Evolutionary conservation across 2,113 vertebrate species (phyloP).

Genomic region (Empidonax alnorum): DNA sequence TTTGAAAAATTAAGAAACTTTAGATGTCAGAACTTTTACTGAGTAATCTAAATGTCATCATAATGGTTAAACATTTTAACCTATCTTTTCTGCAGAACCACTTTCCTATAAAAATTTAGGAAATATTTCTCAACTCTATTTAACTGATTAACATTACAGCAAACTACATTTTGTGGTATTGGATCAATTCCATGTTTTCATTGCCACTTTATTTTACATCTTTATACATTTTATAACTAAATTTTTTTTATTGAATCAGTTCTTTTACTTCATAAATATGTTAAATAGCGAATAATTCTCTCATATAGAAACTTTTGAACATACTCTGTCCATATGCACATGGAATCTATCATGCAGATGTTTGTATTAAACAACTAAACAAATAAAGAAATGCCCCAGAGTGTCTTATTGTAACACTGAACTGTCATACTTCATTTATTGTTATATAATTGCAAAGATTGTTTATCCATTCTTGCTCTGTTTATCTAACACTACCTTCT

Average conservation of each 20-base stretch:
- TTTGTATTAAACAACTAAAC: conserved; percentile 29
- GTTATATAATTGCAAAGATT: conserved; percentile 52
- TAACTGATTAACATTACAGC: not conserved
- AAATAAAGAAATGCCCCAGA: conserved; percentile 53
- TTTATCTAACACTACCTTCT: conserved; percentile 45
- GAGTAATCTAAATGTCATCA: not conserved
- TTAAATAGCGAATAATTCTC: conserved; percentile 23
- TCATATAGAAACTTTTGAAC: conserved; percentile 43
- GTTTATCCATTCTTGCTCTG: conserved; percentile 56
- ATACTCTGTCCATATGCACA: conserved; percentile 34
- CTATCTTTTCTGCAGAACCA: not conserved
- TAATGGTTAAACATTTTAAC: not conserved
- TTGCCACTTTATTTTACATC: not conserved
- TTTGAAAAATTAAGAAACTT: not conserved
- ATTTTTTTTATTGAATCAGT: not conserved
- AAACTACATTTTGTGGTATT: not conserved
- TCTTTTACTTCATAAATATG: conserved; percentile 19
- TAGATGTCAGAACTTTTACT: not conserved
- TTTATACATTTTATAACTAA: not conserved
- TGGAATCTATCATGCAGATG: conserved; percentile 21
- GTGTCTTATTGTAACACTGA: conserved; percentile 43
- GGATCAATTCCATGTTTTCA: not conserved
- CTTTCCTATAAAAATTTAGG: not conserved
- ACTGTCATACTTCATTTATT: conserved; percentile 60
- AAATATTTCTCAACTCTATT: not conserved